These are phyloP conservation scores for Drosophila setifemur DNA, from an alignment of 1,140 invertebrate species.

Conservation along the genomic window DNA sequence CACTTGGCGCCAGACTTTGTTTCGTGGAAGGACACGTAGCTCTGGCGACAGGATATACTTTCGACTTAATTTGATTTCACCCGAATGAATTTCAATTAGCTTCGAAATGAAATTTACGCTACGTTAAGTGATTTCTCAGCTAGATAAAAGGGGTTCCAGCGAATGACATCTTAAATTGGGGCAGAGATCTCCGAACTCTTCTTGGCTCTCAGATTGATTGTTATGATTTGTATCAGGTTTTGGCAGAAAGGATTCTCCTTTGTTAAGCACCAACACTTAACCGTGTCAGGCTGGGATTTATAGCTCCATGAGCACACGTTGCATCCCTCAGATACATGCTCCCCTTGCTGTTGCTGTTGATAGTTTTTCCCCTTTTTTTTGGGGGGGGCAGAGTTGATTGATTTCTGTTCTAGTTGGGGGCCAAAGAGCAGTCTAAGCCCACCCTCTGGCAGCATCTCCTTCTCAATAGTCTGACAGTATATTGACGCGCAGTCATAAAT, in stretches of 20 bases:
- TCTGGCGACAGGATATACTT: conserved; percentile 63
- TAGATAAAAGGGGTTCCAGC: conserved; percentile 44
- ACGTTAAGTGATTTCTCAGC: conserved; percentile 39
- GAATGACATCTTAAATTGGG: conserved; percentile 9
- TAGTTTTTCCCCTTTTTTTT: conserved; percentile 30
- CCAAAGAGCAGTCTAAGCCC: conserved; percentile 43
- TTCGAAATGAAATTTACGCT: conserved; percentile 71
- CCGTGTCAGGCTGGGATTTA: conserved; percentile 45
- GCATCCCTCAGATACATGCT: conserved; percentile 16
- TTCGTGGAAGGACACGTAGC: conserved; percentile 56
- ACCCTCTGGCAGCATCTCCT: not conserved
- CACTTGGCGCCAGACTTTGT: conserved; percentile 56
- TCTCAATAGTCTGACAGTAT: conserved; percentile 14
- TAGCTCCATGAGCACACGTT: conserved; percentile 25
- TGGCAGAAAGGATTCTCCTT: conserved; percentile 9
- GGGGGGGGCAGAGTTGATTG: conserved; percentile 59
- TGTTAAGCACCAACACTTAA: conserved; percentile 54
- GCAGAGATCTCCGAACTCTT: conserved; percentile 6
- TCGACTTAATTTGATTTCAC: conserved; percentile 77
- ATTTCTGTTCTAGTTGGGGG: conserved; percentile 63
- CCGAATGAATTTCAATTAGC: conserved; percentile 80
- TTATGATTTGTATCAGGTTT: conserved; percentile 26
- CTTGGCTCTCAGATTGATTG: conserved; percentile 19
- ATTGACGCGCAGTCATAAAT: conserved; percentile 73
- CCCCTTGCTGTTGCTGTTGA: not conserved